These are phyloP conservation scores for Pitangus sulphuratus DNA, from an alignment of 2,797 vertebrate species.

Conservation along the genomic window DNA sequence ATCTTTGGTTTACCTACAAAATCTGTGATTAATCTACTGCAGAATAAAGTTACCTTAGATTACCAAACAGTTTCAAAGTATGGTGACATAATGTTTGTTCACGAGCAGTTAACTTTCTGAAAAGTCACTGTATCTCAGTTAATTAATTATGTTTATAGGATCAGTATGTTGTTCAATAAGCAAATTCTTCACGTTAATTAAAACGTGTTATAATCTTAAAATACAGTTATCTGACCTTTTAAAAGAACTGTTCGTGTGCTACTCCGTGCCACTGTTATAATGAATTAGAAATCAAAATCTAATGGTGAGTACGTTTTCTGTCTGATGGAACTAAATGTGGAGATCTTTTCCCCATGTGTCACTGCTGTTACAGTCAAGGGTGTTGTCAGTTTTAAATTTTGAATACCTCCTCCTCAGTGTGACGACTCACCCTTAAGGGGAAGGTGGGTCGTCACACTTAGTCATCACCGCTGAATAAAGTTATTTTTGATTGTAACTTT, in stretches of 20 bases:
- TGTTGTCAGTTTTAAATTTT: background rate
- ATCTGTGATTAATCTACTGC: slow-evolving; percentile 61
- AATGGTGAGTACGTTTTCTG: background rate
- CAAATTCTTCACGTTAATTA: background rate
- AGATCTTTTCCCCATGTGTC: background rate
- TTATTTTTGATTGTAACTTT: background rate
- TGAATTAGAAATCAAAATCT: background rate
- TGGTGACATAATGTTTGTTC: background rate
- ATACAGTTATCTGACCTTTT: background rate
- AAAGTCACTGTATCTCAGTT: slow-evolving; percentile 29
- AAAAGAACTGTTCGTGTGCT: background rate
- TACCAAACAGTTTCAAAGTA: slow-evolving; percentile 49
- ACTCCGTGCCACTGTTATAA: background rate
- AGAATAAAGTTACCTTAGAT: slow-evolving; percentile 61
- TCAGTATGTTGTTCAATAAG: background rate
- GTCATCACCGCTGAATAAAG: background rate
- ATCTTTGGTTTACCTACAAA: slow-evolving; percentile 64
- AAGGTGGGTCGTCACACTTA: background rate
- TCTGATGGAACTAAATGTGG: background rate
- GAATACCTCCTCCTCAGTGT: background rate
- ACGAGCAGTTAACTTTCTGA: slow-evolving; percentile 39
- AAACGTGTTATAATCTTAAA: background rate
- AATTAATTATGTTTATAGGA: slow-evolving; percentile 18
- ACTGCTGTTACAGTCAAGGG: background rate
- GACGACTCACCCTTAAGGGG: background rate